These are phyloP conservation scores for Mylabris sibirica DNA, from an alignment of 2,888 invertebrate species.

Conservation along the genomic window DNA sequence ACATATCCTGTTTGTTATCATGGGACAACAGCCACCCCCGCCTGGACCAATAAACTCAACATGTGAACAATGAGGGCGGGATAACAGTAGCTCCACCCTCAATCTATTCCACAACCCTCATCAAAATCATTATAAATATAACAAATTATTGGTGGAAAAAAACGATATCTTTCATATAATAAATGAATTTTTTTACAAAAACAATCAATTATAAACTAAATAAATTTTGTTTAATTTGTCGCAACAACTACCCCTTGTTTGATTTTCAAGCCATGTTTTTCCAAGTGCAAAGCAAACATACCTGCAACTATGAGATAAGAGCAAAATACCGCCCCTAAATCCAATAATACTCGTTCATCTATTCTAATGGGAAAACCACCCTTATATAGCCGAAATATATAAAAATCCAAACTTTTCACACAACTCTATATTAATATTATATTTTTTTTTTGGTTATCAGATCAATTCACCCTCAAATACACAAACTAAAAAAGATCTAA, in stretches of 20 bases:
- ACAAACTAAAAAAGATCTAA: slow-evolving; percentile 18
- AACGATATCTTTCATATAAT: not conserved
- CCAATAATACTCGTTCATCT: slow-evolving; percentile 24
- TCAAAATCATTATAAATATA: not conserved
- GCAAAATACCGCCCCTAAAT: slow-evolving; percentile 32
- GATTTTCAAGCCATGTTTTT: slow-evolving; percentile 30
- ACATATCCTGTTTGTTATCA: slow-evolving; percentile 50
- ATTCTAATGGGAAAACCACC: slow-evolving; percentile 14
- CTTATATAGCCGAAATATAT: not conserved
- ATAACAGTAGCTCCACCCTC: slow-evolving; percentile 27
- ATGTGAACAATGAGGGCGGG: slow-evolving; percentile 28
- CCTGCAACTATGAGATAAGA: slow-evolving; percentile 39
- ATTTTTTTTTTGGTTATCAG: slow-evolving; percentile 1
- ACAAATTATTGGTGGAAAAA: not conserved
- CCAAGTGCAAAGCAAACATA: slow-evolving; percentile 36
- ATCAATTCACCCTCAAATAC: slow-evolving; percentile 12
- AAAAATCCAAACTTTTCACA: not conserved
- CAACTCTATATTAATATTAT: slow-evolving; percentile 16
- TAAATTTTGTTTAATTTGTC: not conserved
- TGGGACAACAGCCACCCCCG: slow-evolving; percentile 45
- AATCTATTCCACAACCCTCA: not conserved
- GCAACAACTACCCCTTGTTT: not conserved
- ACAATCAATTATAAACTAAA: not conserved
- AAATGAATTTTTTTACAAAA: not conserved
- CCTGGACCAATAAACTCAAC: slow-evolving; percentile 41